Base-by-base conservation (phyloP, 2,797 vertebrate genomes). In the Glyptemys insculpta region DNA sequence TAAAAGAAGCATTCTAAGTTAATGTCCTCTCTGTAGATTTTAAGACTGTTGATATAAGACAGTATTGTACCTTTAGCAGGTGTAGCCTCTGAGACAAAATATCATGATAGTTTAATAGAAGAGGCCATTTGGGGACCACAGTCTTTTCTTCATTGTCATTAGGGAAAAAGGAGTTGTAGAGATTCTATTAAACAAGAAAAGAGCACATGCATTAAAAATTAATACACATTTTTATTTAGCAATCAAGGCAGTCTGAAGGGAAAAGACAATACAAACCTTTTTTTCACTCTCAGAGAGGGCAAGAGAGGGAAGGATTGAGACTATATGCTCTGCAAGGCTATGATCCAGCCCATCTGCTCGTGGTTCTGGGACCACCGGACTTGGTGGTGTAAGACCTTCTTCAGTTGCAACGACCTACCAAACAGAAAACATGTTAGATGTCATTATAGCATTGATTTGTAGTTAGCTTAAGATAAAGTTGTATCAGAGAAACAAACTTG, bases 31-130 rank as follows among this genome's bases (percentile, higher is more conserved):
- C n/a, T 86, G 41, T 19, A 49, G 78, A 79, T 9, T 79, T 82
- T 1, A 72, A 49, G 87, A 87, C 52, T 56, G 41, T 68, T 88
- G 54, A 25, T 18, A 25, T 12, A 68, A 4, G 29, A 50, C 1
- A 57, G 68, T 12, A 88, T 23, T 65, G 12, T 98, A 99, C 98
- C 98, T 98, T 96, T 37, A 98, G 83, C 15, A 97, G 92, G n/a
- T 98, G 98, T 12, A 99, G 96, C 52, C 98, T 98, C 76, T 98
- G 98, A 18, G 98, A 96, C 18, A 98, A 96, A 37, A 97, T 94
- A 87, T 99, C 98, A 0, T 99, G 99, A 90, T 98, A 98, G 94
- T 98, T 98, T 95, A 99, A 91, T 8, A 99, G 94, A 62, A 98
- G 86, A 57, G 99, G 99, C 6, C 97, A 97, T 53, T 94, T 93